phyloP scores from a whole-genome alignment of 2,113 vertebrate genomes.

The Machaerirhynchus nigripectus region DNA sequence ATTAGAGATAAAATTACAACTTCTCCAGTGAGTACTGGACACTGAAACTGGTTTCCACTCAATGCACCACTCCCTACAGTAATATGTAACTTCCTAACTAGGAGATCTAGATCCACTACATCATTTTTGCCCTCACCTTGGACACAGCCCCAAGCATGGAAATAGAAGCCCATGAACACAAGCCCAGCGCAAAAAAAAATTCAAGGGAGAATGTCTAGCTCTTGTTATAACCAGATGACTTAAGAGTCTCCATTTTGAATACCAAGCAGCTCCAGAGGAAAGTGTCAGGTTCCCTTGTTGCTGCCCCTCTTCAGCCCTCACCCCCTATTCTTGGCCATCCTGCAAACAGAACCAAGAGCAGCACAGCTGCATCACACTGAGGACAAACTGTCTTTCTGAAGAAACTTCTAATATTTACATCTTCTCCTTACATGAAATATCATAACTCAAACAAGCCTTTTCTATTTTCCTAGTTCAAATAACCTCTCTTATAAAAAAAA shows the following conservation, averaged over 20 bases:
- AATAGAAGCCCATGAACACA: background rate
- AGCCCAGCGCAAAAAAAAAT: background rate
- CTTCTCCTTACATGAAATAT: background rate
- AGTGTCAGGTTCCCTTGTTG: background rate
- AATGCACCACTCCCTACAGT: background rate
- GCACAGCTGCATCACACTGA: background rate
- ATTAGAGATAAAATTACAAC: background rate
- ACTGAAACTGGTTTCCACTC: background rate
- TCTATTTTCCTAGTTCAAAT: background rate
- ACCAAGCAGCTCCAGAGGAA: background rate
- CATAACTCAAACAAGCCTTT: background rate
- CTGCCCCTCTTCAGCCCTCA: background rate
- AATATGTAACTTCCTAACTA: background rate
- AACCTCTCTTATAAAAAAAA: background rate
- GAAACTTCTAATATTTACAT: background rate
- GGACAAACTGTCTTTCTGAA: background rate
- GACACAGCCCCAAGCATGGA: background rate
- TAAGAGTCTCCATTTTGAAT: background rate
- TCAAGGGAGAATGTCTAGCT: background rate
- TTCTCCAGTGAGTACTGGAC: background rate
- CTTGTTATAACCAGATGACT: background rate
- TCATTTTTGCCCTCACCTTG: background rate
- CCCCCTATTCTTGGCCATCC: background rate
- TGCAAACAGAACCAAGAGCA: background rate
- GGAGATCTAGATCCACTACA: background rate